phyloP scores from a whole-genome alignment of 2,797 vertebrate genomes.

The Holocentrus rufus region DNA sequence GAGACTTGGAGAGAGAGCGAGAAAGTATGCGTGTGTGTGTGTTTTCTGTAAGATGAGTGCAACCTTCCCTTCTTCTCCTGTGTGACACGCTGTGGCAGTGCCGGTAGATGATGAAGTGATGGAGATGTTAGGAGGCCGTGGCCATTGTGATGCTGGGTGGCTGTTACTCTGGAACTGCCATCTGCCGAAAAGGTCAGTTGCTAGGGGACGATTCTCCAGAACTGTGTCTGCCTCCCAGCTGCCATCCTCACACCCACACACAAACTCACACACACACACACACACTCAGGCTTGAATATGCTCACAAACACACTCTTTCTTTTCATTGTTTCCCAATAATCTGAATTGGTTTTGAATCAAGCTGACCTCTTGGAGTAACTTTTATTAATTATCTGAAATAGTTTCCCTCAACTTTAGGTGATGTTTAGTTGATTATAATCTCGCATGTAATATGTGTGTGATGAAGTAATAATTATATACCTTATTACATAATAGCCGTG shows the following conservation, averaged over 20 bases:
- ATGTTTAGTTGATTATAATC: constrained; percentile 38
- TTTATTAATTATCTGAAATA: constrained; percentile 18
- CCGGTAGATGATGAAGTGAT: constrained; percentile 79
- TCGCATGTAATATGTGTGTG: constrained; percentile 30
- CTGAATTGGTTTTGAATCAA: constrained; percentile 35
- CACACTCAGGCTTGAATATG: constrained; percentile 50
- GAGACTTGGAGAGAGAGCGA: not conserved
- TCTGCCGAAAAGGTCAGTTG: constrained; percentile 86
- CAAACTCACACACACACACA: constrained; percentile 58
- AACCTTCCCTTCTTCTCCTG: constrained; percentile 59
- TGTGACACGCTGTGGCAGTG: constrained; percentile 71
- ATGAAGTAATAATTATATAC: constrained; percentile 47
- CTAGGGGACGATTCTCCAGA: constrained; percentile 82
- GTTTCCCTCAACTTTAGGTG: constrained; percentile 44
- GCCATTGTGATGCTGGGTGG: constrained; percentile 82
- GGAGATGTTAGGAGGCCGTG: constrained; percentile 83
- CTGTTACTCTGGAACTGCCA: constrained; percentile 84
- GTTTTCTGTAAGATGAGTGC: constrained; percentile 34
- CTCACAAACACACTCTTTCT: constrained; percentile 46
- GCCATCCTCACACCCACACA: constrained; percentile 75
- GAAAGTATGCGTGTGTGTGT: constrained; percentile 7
- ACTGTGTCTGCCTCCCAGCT: constrained; percentile 86
- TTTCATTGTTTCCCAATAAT: constrained; percentile 45
- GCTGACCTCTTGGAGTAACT: constrained; percentile 16
- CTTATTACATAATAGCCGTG: constrained; percentile 54